Percentiles rank a stretch among this genome's conserved stretches.
Evolutionary conservation across 2,797 vertebrate species (phyloP).

Genomic region (Takifugu ocellatus): DNA sequence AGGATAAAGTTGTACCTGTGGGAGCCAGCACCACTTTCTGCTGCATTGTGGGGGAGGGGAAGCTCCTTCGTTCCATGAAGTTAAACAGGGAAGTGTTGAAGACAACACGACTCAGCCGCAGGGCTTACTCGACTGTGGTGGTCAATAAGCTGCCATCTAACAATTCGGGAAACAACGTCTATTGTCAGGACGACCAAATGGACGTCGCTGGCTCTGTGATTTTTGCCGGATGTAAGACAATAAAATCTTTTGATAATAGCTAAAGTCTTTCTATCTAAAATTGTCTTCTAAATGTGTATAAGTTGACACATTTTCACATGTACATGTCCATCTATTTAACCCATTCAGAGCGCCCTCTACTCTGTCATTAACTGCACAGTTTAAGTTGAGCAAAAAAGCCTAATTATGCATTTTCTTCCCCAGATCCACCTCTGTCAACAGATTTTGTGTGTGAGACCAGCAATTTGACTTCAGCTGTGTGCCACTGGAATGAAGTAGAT

Average conservation of each 20-base stretch:
- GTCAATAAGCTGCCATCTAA: constrained; percentile 21
- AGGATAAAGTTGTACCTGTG: constrained; percentile 53
- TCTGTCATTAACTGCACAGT: too few species aligned
- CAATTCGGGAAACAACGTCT: constrained; percentile 43
- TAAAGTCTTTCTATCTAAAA: neutral
- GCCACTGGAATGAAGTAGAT: constrained; percentile 61
- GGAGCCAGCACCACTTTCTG: constrained; percentile 73
- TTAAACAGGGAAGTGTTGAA: neutral
- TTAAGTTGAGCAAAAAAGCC: too few species aligned
- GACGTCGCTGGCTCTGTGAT: constrained; percentile 60
- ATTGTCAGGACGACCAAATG: constrained; percentile 13
- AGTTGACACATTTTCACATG: too few species aligned
- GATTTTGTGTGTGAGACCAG: constrained; percentile 72
- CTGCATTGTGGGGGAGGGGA: constrained; percentile 68
- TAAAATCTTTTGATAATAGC: neutral
- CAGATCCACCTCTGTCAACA: constrained; percentile 71
- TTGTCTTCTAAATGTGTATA: neutral
- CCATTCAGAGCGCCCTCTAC: too few species aligned
- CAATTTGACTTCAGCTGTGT: constrained; percentile 67
- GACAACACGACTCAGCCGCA: constrained; percentile 59
- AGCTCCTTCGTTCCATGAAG: constrained; percentile 8
- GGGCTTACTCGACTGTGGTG: constrained; percentile 55
- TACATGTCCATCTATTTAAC: too few species aligned
- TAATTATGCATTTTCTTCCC: neutral
- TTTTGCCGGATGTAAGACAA: constrained; percentile 77